These are phyloP conservation scores for Tenualosa thibaudeaui DNA, from an alignment of 2,797 vertebrate genomes.

Conservation along the genomic window DNA sequence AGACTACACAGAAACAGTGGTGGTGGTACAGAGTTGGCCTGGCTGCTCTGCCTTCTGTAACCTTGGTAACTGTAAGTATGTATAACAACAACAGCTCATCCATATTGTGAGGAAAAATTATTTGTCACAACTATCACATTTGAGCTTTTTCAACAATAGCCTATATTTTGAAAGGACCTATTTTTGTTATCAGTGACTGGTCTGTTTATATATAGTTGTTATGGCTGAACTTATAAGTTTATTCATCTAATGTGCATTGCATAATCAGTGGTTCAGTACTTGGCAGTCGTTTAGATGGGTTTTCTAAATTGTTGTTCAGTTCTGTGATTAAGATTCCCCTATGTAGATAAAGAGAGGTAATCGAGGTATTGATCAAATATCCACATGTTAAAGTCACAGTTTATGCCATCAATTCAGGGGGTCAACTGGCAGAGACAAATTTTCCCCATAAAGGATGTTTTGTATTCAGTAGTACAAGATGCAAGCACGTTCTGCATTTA, in stretches of 20 bases:
- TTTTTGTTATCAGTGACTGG: background rate
- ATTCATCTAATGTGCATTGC: background rate
- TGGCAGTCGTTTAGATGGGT: background rate
- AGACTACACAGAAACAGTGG: conserved; percentile 7
- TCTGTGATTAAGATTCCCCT: background rate
- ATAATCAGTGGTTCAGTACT: background rate
- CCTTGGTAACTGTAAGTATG: background rate
- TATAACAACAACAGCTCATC: background rate
- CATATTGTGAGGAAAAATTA: background rate
- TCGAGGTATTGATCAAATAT: background rate
- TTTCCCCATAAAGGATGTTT: background rate
- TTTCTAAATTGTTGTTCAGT: background rate
- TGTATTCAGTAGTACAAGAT: background rate
- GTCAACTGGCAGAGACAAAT: background rate
- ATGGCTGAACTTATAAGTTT: background rate
- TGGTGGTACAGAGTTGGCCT: no score
- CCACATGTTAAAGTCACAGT: no score
- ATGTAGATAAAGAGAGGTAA: background rate
- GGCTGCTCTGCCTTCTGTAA: background rate
- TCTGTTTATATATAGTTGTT: background rate
- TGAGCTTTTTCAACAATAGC: background rate
- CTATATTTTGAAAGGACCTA: background rate
- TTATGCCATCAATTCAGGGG: background rate
- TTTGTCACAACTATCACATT: background rate
- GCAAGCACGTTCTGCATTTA: background rate